Base-by-base conservation (phyloP, 2,113 vertebrate genomes). In the Saccopteryx leptura region DNA sequence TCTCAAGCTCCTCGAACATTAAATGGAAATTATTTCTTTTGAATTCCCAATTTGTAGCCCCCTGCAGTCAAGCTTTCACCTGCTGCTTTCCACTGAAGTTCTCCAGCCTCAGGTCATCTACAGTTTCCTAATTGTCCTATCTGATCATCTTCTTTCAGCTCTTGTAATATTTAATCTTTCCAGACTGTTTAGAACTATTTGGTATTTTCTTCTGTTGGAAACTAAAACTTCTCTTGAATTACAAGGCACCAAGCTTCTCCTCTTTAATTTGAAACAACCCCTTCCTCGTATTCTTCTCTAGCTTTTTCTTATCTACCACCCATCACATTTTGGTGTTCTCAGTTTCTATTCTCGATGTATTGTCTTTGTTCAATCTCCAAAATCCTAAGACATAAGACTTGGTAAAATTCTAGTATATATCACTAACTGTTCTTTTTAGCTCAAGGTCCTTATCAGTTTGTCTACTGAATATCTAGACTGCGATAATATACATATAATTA, bases 161-260 rank as follows among this genome's bases (percentile, higher is more conserved):
- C 12, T 61, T 39, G 24, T 56, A 79, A 52, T 31, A 68, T 10
- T 86, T 68, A 33, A 88, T 4, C 50, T 91, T 93, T 88, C n/a
- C 56, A 24, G n/a, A 54, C 28, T 61, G 7, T 71, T n/a, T 81
- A 24, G 61, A 11, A n/a, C 14, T 52, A 15, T 23, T 75, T 21
- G 46, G 52, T 18, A 75, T 83, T 90, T 86, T 71, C 11, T 58
- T 79, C 9, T 46, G 28, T 60, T 92, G 82, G 58, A 96, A 72
- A 87, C 21, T 48, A 2, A 28, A 65, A 24, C 39, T 94, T 92
- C 26, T 63, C 23, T 83, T 92, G 21, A 54, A 12, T 83, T 71
- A 28, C 76, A 68, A 11, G 5, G 17, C 5, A 88, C 39, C 5
- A 28, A 68, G 8, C 1, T 56, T 94, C 74, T 79, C 10, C 1